These are phyloP conservation scores for Tetragonula clypearis DNA, from an alignment of 1,140 invertebrate species.

Conservation along the genomic window DNA sequence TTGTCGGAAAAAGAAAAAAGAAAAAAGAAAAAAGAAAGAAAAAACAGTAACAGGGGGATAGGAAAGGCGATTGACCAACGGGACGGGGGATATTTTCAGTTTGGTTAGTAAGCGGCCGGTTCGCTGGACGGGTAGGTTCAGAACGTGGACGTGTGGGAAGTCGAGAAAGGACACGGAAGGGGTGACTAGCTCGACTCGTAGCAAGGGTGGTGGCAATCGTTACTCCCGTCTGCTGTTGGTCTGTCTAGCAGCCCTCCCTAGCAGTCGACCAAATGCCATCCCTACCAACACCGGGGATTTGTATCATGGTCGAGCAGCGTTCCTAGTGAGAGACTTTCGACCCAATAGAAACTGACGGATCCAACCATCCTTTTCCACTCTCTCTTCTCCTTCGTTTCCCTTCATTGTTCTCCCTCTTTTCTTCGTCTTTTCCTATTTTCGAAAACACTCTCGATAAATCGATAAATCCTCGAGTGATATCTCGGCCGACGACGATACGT, in stretches of 20 bases:
- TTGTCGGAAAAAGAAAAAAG: not conserved
- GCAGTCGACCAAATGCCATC: slow-evolving; percentile 27
- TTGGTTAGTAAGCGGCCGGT: slow-evolving; percentile 63
- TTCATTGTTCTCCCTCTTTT: not conserved
- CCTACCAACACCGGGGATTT: slow-evolving; percentile 20
- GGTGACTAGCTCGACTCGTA: slow-evolving; percentile 47
- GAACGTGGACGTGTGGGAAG: slow-evolving; percentile 17
- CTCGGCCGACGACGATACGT: not conserved
- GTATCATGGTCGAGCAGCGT: slow-evolving; percentile 11
- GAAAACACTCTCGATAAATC: not conserved
- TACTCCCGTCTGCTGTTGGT: slow-evolving; percentile 68
- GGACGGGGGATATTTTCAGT: slow-evolving; percentile 68
- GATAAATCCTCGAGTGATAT: not conserved
- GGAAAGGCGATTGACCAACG: slow-evolving; percentile 28
- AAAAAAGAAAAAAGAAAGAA: no score
- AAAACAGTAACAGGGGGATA: not conserved
- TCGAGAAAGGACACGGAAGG: slow-evolving; percentile 27
- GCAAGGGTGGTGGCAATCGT: slow-evolving; percentile 67
- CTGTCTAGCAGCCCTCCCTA: slow-evolving; percentile 63
- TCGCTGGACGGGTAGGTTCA: slow-evolving; percentile 16
- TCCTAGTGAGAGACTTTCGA: not conserved
- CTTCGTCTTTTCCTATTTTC: not conserved
- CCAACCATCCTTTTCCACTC: no score
- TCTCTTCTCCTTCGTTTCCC: not conserved
- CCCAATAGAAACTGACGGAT: not conserved